A percentile compares a stretch with the other conserved stretches of the same genome.
Evolutionary conservation across 2,113 vertebrate genomes (phyloP).

Genomic region (Corvus hawaiiensis): DNA sequence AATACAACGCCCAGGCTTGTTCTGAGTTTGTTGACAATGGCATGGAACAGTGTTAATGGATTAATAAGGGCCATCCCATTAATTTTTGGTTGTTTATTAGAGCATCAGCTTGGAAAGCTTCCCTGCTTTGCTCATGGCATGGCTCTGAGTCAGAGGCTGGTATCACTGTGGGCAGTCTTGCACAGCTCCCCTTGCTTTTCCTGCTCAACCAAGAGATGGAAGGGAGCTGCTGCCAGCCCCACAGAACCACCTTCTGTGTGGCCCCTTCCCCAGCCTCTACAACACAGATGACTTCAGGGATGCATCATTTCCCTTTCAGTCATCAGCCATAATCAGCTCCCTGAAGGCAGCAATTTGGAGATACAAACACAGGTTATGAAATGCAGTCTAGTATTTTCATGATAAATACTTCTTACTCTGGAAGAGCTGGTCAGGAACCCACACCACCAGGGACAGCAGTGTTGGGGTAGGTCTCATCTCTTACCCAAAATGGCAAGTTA

Average conservation of each 20-base stretch:
- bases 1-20: not conserved
- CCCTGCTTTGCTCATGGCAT: not conserved
- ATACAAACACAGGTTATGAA: not conserved
- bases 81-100: not conserved
- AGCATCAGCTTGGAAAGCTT: not conserved
- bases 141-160: not conserved
- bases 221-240: not conserved
- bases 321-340: not conserved
- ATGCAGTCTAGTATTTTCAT: not conserved
- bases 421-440: not conserved
- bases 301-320: not conserved
- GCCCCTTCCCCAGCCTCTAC: not conserved
- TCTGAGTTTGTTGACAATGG: not conserved
- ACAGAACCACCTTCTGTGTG: not conserved
- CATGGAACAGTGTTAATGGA: not conserved
- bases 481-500: not conserved
- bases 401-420: not conserved
- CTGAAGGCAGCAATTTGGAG: not conserved
- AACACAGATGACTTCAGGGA: not conserved
- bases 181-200: not conserved
- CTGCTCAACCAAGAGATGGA: not conserved
- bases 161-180: constrained; percentile 15
- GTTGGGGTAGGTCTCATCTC: not conserved
- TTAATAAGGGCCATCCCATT: not conserved
- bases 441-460: not conserved